A percentile compares a stretch with the other conserved stretches of the same genome.
phyloP scores from a whole-genome alignment of 2,797 vertebrate species.

The Catharus ustulatus region DNA sequence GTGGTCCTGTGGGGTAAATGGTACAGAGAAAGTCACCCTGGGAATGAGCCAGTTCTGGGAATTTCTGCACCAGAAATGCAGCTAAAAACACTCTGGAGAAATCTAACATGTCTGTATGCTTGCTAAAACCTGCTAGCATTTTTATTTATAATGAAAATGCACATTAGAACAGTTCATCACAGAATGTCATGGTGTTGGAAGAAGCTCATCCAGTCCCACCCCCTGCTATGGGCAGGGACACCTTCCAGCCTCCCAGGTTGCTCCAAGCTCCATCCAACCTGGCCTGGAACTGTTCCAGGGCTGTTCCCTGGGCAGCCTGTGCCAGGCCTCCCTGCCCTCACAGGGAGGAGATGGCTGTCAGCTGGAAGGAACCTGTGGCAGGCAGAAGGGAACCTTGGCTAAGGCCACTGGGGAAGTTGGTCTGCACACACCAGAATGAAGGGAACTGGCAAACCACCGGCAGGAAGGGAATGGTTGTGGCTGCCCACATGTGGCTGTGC shows the following conservation, averaged over 20 bases:
- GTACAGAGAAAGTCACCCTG: not conserved
- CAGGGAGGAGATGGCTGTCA: not conserved
- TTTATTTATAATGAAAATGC: not conserved
- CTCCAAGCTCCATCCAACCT: accelerated
- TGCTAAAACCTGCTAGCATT: not conserved
- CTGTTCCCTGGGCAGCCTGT: not conserved
- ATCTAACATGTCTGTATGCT: not conserved
- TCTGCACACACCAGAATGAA: not conserved
- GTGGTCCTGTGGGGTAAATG: not conserved
- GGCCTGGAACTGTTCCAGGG: not conserved
- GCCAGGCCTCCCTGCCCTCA: not conserved
- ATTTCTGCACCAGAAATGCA: not conserved
- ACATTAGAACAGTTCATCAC: not conserved
- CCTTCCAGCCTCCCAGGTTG: not conserved
- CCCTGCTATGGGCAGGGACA: not conserved
- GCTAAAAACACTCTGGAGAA: not conserved
- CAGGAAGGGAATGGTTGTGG: not conserved
- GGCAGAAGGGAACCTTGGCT: not conserved
- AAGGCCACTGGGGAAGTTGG: not conserved
- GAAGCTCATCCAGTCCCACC: not conserved
- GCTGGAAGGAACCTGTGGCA: not conserved
- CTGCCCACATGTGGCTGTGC: not conserved
- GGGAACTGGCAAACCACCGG: not conserved
- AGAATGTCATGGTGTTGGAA: not conserved
- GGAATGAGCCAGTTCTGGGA: not conserved